Conservation (phyloP, 2,113 vertebrate species). For the Carlito syrichta region DNA sequence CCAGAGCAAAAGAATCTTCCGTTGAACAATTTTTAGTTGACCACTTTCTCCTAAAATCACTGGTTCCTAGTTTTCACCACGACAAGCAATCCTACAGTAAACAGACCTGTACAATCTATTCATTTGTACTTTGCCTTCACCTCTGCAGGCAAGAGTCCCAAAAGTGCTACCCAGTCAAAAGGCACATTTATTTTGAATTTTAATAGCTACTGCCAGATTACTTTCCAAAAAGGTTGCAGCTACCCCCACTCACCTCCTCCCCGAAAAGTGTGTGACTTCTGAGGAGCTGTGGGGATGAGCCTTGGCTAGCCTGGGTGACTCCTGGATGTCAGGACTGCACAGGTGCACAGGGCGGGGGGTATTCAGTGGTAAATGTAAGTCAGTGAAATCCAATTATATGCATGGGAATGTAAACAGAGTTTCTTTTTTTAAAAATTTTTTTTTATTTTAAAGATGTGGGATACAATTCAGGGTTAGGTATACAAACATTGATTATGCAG, state of each 20-base stretch:
- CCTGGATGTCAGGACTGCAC: background rate
- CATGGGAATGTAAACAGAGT: fast-evolving
- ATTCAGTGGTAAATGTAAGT: background rate
- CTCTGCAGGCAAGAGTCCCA: background rate
- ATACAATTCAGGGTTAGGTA: too few relatives aligned
- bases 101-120: background rate
- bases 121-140: background rate
- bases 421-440: too few relatives aligned
- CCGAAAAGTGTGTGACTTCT: background rate
- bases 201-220: background rate
- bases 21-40: background rate
- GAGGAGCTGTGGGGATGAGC: background rate
- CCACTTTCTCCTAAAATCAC: background rate
- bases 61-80: background rate
- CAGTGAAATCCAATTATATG: background rate
- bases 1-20: background rate
- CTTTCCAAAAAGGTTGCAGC: background rate
- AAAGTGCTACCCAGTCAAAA: background rate
- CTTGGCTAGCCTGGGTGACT: background rate
- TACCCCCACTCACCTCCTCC: background rate
- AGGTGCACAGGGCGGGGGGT: background rate
- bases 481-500: too few relatives aligned
- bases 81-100: background rate
- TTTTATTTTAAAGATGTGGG: too few relatives aligned
- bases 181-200: background rate